These are phyloP conservation scores for Lottia scabra DNA, from an alignment of 2,888 invertebrate species.

Conservation along the genomic window DNA sequence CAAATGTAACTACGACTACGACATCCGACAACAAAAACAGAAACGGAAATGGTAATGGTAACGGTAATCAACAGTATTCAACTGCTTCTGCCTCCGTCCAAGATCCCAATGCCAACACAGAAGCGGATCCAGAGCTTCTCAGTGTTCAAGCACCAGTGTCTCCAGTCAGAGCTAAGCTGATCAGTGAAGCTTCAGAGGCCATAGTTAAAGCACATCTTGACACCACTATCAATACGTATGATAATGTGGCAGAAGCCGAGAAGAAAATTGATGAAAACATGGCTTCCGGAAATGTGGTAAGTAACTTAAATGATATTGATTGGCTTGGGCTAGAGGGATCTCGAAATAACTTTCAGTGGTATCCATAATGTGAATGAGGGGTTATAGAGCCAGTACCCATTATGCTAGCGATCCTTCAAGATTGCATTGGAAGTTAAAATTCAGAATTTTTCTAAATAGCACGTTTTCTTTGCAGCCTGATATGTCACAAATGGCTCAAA, in stretches of 20 bases:
- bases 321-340: too few species aligned
- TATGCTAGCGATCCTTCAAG: too few species aligned
- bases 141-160: background rate
- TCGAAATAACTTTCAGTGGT: too few species aligned
- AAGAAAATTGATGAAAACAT: conserved; percentile 39
- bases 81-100: background rate
- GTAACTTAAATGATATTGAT: background rate
- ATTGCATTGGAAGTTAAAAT: too few species aligned
- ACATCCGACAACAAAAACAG: background rate
- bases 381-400: too few species aligned
- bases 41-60: background rate
- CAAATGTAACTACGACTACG: background rate
- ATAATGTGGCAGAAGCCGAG: conserved; percentile 74
- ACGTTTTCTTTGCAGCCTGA: conserved; percentile 46
- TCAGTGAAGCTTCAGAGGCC: conserved; percentile 73
- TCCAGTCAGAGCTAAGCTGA: background rate
- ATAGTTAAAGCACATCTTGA: conserved; percentile 94
- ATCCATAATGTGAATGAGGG: too few species aligned
- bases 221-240: conserved; percentile 95
- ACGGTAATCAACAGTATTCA: background rate
- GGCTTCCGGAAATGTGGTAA: conserved; percentile 34
- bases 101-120: background rate
- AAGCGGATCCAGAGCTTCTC: background rate
- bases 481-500: conserved; percentile 46
- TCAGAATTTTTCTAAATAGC: too few species aligned